These are phyloP conservation scores for Lissocephala sabroskyi DNA, from an alignment of 2,888 invertebrate genomes.

Conservation along the genomic window DNA sequence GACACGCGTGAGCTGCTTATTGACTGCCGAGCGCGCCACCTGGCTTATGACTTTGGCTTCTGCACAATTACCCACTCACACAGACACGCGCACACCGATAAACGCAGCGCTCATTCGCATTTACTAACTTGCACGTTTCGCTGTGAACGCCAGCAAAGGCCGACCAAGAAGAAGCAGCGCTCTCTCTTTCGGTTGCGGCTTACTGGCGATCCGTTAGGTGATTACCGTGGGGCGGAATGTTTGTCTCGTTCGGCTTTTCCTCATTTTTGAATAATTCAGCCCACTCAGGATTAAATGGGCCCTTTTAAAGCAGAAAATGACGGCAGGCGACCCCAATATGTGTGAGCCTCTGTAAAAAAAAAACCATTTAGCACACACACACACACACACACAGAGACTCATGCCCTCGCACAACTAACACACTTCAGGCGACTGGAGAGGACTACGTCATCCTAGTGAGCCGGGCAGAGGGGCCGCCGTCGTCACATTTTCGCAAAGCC, in stretches of 20 bases:
- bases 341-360: conserved; percentile 17
- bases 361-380: conserved; percentile 51
- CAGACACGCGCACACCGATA: conserved; percentile 1
- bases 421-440: conserved; percentile 26
- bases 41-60: conserved; percentile 1
- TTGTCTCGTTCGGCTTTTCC: conserved; percentile 36
- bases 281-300: conserved; percentile 45
- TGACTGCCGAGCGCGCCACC: not conserved
- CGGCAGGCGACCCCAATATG: conserved; percentile 49
- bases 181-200: conserved; percentile 10
- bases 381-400: conserved; percentile 28
- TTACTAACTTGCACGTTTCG: conserved; percentile 17
- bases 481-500: conserved; percentile 61
- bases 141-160: too few relatives aligned
- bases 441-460: conserved; percentile 61
- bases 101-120: conserved; percentile 7
- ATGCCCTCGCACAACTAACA: too few relatives aligned
- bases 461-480: conserved; percentile 26
- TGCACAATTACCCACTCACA: conserved; percentile 2
- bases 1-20: too few relatives aligned
- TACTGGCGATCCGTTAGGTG: not conserved
- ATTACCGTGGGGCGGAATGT: not conserved
- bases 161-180: too few relatives aligned
- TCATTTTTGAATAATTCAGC: conserved; percentile 47
- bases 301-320: conserved; percentile 56